Evolutionary conservation across 2,888 invertebrate genomes (phyloP).

Genomic region (Anaspis maculata): DNA sequence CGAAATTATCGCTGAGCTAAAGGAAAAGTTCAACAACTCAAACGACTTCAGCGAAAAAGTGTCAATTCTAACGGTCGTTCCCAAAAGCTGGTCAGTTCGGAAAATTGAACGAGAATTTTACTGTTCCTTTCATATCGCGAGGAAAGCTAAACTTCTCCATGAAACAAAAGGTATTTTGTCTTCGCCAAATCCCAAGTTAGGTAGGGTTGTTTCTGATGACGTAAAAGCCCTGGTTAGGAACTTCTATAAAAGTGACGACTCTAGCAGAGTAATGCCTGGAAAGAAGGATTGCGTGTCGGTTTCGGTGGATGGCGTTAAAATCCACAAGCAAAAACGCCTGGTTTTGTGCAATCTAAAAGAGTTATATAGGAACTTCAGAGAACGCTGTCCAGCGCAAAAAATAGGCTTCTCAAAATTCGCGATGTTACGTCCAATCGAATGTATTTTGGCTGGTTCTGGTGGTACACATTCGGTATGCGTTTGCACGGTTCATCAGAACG

Average conservation of each 20-base stretch:
- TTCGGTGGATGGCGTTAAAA: background rate
- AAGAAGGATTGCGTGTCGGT: background rate
- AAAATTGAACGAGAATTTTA: background rate
- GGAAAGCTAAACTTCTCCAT: background rate
- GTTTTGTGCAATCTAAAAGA: slow-evolving; percentile 1
- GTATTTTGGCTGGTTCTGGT: slow-evolving; percentile 4
- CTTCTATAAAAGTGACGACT: background rate
- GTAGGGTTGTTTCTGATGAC: background rate
- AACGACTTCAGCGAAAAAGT: too few relatives aligned
- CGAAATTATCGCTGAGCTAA: too few relatives aligned
- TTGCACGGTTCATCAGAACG: slow-evolving; percentile 4
- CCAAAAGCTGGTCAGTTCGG: background rate
- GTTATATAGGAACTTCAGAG: background rate
- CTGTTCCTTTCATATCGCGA: background rate
- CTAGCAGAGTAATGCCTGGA: background rate
- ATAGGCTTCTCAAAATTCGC: slow-evolving; percentile 4
- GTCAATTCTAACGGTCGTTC: background rate
- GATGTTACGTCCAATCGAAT: slow-evolving; percentile 1
- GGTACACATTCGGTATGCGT: slow-evolving; percentile 5
- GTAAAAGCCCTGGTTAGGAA: background rate
- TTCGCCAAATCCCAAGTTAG: background rate
- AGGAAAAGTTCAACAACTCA: too few relatives aligned
- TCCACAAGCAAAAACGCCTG: background rate
- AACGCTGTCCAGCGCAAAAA: background rate
- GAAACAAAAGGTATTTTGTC: background rate